phyloP scores from a whole-genome alignment of 2,888 invertebrate genomes.

The Drosophila quasianomalipes region DNA sequence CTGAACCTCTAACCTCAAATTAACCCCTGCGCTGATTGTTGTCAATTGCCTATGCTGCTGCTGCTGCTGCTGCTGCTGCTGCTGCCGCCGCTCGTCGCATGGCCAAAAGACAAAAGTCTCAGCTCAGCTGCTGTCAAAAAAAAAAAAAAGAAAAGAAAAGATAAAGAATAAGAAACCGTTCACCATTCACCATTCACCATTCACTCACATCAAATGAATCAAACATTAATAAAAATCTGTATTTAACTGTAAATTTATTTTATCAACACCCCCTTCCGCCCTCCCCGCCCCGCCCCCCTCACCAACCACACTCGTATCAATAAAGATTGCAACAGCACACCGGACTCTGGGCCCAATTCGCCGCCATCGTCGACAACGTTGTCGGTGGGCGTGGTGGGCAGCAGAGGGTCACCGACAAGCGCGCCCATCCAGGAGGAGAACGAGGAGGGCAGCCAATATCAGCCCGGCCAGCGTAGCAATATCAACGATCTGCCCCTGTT shows the following conservation, averaged over 20 bases:
- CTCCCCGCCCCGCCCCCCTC: not conserved
- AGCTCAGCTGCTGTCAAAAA: not conserved
- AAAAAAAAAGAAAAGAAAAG: not conserved
- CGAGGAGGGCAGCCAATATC: slow-evolving; percentile 89
- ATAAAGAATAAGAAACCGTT: not conserved
- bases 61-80: slow-evolving; percentile 2
- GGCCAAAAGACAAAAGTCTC: not conserved
- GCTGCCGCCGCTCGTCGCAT: too few species aligned
- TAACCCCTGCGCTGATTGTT: slow-evolving; percentile 18
- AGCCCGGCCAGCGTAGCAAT: slow-evolving; percentile 88
- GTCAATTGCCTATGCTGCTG: slow-evolving; percentile 14
- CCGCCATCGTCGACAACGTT: slow-evolving; percentile 88
- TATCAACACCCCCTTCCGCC: not conserved
- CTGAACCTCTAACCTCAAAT: slow-evolving; percentile 38
- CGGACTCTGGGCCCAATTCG: slow-evolving; percentile 92
- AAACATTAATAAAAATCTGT: not conserved
- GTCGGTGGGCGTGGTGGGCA: slow-evolving; percentile 85
- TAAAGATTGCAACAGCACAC: slow-evolving; percentile 87
- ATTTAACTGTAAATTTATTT: not conserved
- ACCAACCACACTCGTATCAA: not conserved
- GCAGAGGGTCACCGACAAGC: slow-evolving; percentile 89
- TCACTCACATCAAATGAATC: not conserved
- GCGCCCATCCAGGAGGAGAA: slow-evolving; percentile 94
- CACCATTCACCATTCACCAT: not conserved
- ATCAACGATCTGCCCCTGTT: slow-evolving; percentile 92